Conservation (phyloP, 1,140 invertebrate genomes). For the Lamellibrachia luymesi region DNA sequence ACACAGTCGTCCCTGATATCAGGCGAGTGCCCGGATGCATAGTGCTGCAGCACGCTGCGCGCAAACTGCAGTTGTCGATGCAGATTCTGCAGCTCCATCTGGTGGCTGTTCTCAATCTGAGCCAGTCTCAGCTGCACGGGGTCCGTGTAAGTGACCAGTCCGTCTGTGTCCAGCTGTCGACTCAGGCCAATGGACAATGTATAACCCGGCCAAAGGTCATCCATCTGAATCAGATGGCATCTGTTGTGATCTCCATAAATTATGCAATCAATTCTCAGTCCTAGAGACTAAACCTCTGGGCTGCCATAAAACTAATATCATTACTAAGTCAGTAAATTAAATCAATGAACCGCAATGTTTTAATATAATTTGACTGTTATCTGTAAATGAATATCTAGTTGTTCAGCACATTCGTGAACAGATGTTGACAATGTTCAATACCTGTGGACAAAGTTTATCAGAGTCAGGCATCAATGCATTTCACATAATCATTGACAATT, state of each 20-base stretch:
- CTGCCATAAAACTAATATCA: neutral
- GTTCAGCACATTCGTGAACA: too few relatives aligned
- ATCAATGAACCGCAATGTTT: too few relatives aligned
- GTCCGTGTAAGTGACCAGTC: slow-evolving; percentile 74
- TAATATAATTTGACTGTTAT: too few relatives aligned
- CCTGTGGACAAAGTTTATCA: too few relatives aligned
- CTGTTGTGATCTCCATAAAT: too few relatives aligned
- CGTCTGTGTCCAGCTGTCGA: slow-evolving; percentile 69
- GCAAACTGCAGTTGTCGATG: slow-evolving; percentile 71
- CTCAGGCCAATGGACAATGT: slow-evolving; percentile 23
- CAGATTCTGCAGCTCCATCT: slow-evolving; percentile 70
- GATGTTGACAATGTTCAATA: too few relatives aligned
- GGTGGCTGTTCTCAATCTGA: slow-evolving; percentile 75
- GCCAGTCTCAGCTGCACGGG: slow-evolving; percentile 75
- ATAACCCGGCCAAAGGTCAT: neutral
- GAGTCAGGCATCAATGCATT: too few relatives aligned
- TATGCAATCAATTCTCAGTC: too few relatives aligned
- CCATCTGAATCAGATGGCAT: neutral
- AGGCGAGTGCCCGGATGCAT: slow-evolving; percentile 61
- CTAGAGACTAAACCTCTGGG: neutral
- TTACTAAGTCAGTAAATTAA: neutral
- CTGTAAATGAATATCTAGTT: too few relatives aligned
- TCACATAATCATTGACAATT: too few relatives aligned
- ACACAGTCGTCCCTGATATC: slow-evolving; percentile 30
- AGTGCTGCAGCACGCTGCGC: slow-evolving; percentile 69